Evolutionary conservation across 2,113 vertebrate species (phyloP).

Genomic region (Vulpes lagopus): DNA sequence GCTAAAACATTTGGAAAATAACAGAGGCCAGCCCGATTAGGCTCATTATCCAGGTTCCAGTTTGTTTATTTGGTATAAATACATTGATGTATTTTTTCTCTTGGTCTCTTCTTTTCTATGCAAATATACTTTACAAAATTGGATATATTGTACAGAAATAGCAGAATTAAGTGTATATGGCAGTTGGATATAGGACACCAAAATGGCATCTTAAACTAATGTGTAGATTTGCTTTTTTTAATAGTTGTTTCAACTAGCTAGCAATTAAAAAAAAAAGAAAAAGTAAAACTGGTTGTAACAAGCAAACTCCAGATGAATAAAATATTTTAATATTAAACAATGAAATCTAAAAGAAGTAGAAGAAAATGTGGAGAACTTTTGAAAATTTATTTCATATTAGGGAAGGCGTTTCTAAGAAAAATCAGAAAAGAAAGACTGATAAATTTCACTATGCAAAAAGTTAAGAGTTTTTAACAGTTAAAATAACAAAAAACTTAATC

Average conservation of each 20-base stretch:
- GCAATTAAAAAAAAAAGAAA: background rate
- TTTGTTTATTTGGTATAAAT: background rate
- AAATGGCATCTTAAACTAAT: constrained; percentile 9
- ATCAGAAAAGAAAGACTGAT: background rate
- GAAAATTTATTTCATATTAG: background rate
- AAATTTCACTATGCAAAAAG: background rate
- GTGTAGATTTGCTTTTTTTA: background rate
- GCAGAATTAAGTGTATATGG: background rate
- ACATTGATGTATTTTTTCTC: background rate
- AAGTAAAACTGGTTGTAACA: background rate
- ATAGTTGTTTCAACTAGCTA: background rate
- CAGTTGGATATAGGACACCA: background rate
- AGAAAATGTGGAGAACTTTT: background rate
- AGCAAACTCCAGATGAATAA: background rate
- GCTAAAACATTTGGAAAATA: constrained; percentile 45
- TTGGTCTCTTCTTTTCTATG: background rate
- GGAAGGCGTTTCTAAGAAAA: background rate
- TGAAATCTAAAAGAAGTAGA: background rate
- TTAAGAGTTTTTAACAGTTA: background rate
- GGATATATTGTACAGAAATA: background rate
- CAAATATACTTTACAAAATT: background rate
- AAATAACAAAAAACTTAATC: background rate
- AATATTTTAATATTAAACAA: constrained; percentile 39
- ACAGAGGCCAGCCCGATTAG: background rate
- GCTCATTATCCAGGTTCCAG: background rate